Conservation (phyloP, 2,113 vertebrate species). For the Typhlomys cinereus region DNA sequence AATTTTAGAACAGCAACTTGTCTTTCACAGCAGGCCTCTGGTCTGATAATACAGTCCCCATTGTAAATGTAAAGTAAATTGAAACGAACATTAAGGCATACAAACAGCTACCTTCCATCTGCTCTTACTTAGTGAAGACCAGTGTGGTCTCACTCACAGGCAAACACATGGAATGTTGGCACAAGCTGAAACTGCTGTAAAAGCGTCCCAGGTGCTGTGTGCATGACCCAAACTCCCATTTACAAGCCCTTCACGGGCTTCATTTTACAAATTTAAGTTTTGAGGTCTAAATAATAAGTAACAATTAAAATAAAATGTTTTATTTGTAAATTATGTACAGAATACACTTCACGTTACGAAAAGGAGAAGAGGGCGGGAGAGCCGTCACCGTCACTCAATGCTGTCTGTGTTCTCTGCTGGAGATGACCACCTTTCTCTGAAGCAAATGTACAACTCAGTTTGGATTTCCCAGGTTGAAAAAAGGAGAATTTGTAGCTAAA, state of each 20-base stretch:
- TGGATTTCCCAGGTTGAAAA: constrained; percentile 88
- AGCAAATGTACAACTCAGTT: constrained; percentile 81
- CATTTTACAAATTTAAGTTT: constrained; percentile 85
- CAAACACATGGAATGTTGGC: constrained; percentile 91
- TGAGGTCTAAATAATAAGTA: constrained; percentile 89
- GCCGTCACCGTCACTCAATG: constrained; percentile 62
- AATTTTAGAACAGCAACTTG: constrained; percentile 71
- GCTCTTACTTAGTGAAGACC: constrained; percentile 86
- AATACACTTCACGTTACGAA: constrained; percentile 83
- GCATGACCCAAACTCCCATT: constrained; percentile 82
- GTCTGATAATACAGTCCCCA: constrained; percentile 77
- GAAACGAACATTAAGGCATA: constrained; percentile 85
- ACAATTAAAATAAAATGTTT: constrained; percentile 89
- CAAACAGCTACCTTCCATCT: constrained; percentile 84
- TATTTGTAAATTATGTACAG: constrained; percentile 90
- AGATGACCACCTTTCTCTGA: constrained; percentile 80
- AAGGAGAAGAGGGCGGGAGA: constrained; percentile 75
- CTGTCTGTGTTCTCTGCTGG: constrained; percentile 76
- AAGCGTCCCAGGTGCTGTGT: constrained; percentile 82
- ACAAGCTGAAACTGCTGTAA: constrained; percentile 87
- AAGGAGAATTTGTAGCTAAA: constrained; percentile 79
- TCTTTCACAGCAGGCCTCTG: constrained; percentile 78
- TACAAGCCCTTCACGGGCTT: constrained; percentile 84
- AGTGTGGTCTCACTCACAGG: constrained; percentile 81
- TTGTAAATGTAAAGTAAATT: constrained; percentile 79